Evolutionary conservation across 92 coral and sea anemone species (phyloP), one percentile per base, ranked within the genome.

Genomic region (Blastomussa wellsi): DNA sequence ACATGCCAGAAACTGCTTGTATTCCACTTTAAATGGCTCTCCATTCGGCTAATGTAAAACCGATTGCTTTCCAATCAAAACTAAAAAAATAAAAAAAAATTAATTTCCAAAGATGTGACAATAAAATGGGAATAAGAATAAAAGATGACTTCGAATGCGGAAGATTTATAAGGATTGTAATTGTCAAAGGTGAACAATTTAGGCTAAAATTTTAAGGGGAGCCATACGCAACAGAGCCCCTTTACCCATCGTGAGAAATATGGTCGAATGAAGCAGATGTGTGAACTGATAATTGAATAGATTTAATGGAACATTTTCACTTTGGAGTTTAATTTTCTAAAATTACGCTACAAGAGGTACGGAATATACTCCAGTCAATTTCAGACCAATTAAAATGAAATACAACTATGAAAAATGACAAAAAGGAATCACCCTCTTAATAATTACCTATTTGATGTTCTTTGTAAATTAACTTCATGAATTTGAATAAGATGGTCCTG

Each of bases 211-310:
- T n/a, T n/a, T n/a, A n/a, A n/a, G n/a, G n/a, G n/a, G n/a, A n/a
- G n/a, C n/a, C n/a, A n/a, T n/a, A n/a, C n/a, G n/a, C n/a, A n/a
- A n/a, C n/a, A n/a, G n/a, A n/a, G n/a, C n/a, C n/a, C n/a, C n/a
- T n/a, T n/a, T n/a, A n/a, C n/a, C n/a, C 9, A 13, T 28, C 59
- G 52, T 69, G 76, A 29, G 76, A 80, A 76, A 79, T n/a, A 19
- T 80, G 32, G 26, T 68, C 72, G 29, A 3, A 44, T 28, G 79
- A 5, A 74, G 15, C 79, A 74, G 79, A 26, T 74, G 79, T 2
- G 28, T 0, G 68, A 11, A 9, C 3, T 26, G 24, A 28, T 15
- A 12, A 28, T 26, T 62, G 17, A 62, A 13, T 10, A 62, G 28
- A 26, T 5, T 0, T 62, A 62, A 62, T 62, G 35, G 68, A 26